Conservation (phyloP, 2,888 invertebrate species). For the Synanthedon vespiformis region DNA sequence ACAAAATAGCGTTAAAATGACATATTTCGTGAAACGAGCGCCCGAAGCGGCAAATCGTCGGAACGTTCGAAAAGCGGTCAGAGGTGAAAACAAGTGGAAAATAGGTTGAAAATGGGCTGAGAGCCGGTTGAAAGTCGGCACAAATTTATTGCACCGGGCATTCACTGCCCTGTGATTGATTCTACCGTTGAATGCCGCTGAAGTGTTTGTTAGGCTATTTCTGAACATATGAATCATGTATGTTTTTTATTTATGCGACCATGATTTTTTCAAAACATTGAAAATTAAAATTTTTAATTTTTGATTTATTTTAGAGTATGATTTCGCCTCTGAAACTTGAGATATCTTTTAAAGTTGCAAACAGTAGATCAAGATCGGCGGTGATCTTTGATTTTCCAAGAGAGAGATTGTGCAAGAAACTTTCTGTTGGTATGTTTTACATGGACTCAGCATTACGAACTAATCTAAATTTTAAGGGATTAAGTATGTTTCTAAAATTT, state of each 20-base stretch:
- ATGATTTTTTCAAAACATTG: slow-evolving; percentile 3
- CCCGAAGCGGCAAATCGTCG: slow-evolving; percentile 1
- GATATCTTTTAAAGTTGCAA: too few relatives aligned
- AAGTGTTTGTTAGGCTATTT: slow-evolving; percentile 18
- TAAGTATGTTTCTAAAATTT: too few relatives aligned
- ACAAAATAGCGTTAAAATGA: slow-evolving; percentile 19
- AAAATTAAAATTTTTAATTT: too few relatives aligned
- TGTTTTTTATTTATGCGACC: slow-evolving; percentile 11
- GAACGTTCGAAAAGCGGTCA: slow-evolving; percentile 16
- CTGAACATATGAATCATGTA: slow-evolving; percentile 6
- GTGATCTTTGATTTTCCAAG: too few relatives aligned
- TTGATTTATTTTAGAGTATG: too few relatives aligned
- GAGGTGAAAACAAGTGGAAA: slow-evolving; percentile 60
- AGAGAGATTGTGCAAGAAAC: too few relatives aligned
- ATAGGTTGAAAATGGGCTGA: slow-evolving; percentile 24
- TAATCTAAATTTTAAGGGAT: too few relatives aligned
- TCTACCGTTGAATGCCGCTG: slow-evolving; percentile 23
- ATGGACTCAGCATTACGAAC: too few relatives aligned
- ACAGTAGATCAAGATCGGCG: too few relatives aligned
- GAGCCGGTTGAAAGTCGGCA: slow-evolving; percentile 14
- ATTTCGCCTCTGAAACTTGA: too few relatives aligned
- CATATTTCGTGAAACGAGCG: slow-evolving; percentile 19
- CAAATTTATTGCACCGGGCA: slow-evolving; percentile 41
- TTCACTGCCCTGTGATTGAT: slow-evolving; percentile 40
- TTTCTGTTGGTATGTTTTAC: too few relatives aligned